Evolutionary conservation across 2,888 invertebrate genomes (phyloP).

Genomic region (Fissipunctia ypsillon): DNA sequence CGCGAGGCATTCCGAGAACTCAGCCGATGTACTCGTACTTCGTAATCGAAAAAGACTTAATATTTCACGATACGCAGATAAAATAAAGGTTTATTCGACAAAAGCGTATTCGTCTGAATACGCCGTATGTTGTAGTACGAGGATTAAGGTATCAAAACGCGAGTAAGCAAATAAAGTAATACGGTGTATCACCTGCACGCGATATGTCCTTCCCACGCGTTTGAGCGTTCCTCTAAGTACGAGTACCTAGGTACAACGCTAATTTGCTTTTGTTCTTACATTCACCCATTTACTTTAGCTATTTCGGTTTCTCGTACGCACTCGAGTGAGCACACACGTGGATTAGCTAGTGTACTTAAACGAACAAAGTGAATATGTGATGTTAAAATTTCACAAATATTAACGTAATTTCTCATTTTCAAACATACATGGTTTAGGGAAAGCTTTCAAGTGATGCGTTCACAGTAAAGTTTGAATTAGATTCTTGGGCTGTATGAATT

Average conservation of each 20-base stretch:
- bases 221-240: constrained; percentile 64
- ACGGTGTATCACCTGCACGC: constrained; percentile 80
- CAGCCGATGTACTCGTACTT: constrained; percentile 64
- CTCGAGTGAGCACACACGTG: constrained; percentile 76
- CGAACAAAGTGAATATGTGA: constrained; percentile 67
- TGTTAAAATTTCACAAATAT: constrained; percentile 70
- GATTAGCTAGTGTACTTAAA: constrained; percentile 70
- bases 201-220: constrained; percentile 80
- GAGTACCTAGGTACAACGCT: constrained; percentile 75
- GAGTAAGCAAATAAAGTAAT: constrained; percentile 81
- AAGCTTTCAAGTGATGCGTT: constrained; percentile 48
- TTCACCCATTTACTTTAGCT: constrained; percentile 73
- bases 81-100: constrained; percentile 83
- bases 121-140: constrained; percentile 75
- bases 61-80: constrained; percentile 77
- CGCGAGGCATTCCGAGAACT: constrained; percentile 67
- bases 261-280: constrained; percentile 87
- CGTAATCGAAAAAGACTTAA: constrained; percentile 77
- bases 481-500: constrained; percentile 52
- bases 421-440: constrained; percentile 57
- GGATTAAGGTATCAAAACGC: constrained; percentile 69
- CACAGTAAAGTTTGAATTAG: constrained; percentile 49
- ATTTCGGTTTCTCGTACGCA: constrained; percentile 78
- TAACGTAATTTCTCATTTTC: constrained; percentile 53
- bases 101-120: constrained; percentile 74